A percentile compares a stretch with the other conserved stretches of the same genome.
Conservation (phyloP, 1,140 invertebrate species). For the Neelides sp. region DNA sequence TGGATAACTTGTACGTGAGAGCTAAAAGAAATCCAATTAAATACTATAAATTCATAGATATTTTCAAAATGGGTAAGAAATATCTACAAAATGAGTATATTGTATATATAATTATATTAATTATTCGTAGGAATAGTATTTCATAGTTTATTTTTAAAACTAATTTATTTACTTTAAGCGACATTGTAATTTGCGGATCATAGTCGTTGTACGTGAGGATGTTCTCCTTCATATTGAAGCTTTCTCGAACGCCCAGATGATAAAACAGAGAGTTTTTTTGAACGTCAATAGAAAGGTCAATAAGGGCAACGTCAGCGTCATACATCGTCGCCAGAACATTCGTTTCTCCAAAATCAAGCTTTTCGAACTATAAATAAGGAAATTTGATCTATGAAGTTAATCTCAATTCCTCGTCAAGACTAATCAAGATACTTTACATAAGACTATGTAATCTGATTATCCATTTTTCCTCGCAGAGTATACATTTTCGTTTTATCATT, state of each 20-base stretch:
- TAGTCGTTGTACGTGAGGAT: slow-evolving; percentile 85
- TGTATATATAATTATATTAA: background rate
- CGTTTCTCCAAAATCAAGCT: slow-evolving; percentile 72
- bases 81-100: slow-evolving; percentile 4
- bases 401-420: no score
- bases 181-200: slow-evolving; percentile 68
- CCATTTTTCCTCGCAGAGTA: no score
- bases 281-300: slow-evolving; percentile 79
- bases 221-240: slow-evolving; percentile 97
- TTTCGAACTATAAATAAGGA: slow-evolving; percentile 56
- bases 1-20: slow-evolving; percentile 72
- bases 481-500: no score
- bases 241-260: slow-evolving; percentile 92
- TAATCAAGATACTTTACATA: no score
- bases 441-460: no score
- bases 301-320: slow-evolving; percentile 93
- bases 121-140: background rate
- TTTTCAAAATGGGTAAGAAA: no score
- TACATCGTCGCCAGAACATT: slow-evolving; percentile 78
- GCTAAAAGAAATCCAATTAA: slow-evolving; percentile 41
- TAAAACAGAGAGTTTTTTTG: slow-evolving; percentile 86
- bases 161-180: slow-evolving; percentile 56
- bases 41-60: background rate
- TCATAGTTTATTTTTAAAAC: no score
- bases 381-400: no score